Evolutionary conservation across 2,888 invertebrate genomes (phyloP).

Genomic region (Nasonovia ribisnigri): DNA sequence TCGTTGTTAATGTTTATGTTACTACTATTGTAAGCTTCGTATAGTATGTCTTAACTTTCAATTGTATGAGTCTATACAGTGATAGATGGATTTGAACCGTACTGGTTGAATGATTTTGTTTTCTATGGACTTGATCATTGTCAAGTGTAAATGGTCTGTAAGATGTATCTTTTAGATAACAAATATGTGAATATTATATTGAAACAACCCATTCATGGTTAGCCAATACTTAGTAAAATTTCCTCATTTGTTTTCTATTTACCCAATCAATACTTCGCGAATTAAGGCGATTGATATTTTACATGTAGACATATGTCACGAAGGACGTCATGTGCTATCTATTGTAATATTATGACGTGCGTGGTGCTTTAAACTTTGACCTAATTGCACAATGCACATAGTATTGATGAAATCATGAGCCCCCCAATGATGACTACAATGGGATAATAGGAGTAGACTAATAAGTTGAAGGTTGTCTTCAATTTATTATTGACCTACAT

Average conservation of each 20-base stretch:
- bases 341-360: slow-evolving; percentile 16
- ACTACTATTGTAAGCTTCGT: background rate
- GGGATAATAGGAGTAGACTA: background rate
- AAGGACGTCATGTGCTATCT: slow-evolving; percentile 44
- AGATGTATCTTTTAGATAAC: slow-evolving; percentile 43
- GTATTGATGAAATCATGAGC: background rate
- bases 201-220: background rate
- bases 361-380: slow-evolving; percentile 45
- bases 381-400: slow-evolving; percentile 7
- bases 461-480: slow-evolving; percentile 15
- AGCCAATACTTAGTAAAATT: slow-evolving; percentile 4
- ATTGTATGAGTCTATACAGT: background rate
- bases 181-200: background rate
- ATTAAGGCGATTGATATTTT: slow-evolving; percentile 39
- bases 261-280: slow-evolving; percentile 42
- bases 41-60: slow-evolving; percentile 12
- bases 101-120: slow-evolving; percentile 38
- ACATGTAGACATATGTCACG: slow-evolving; percentile 13
- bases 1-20: background rate
- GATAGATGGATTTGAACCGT: slow-evolving; percentile 1
- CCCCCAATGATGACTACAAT: slow-evolving; percentile 28
- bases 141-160: slow-evolving; percentile 27
- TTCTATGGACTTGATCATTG: slow-evolving; percentile 51
- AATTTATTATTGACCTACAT: slow-evolving; percentile 5
- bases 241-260: slow-evolving; percentile 41